Base-by-base conservation (phyloP, 2,888 invertebrate genomes). In the Eupithecia abbreviata region DNA sequence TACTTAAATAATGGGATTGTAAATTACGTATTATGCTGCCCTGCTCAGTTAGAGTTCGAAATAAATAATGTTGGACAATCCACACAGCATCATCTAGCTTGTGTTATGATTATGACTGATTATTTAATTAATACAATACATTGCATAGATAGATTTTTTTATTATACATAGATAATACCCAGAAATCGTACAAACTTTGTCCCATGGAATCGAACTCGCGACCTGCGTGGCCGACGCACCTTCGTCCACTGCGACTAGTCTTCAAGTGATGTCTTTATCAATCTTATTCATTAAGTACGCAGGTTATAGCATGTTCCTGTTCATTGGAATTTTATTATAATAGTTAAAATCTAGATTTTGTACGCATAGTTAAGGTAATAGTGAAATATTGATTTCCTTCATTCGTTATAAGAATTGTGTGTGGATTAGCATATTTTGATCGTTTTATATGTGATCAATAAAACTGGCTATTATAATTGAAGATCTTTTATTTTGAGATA, bases 381-480 rank as follows among this genome's bases (percentile, higher is more conserved):
- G n/a, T 70, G 30, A 72, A 30, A 69, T 70, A n/a, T 68, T 66
- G 15, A 72, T 55, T 47, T 55, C 43, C 51, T 73, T 75, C 51
- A 65, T 73, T 77, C 69, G 71, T 55, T 71, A 67, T 76, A 76
- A 76, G 74, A 71, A 15, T 58, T 72, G 75, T 73, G 77, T 72
- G 78, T 80, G 78, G 51, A 43, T 75, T 80, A 75, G 65, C 49
- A 75, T 78, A 78, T 67, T 80, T 79, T 75, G 78, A 77, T 82
- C 79, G 69, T 83, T 82, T 83, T 83, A 49, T 82, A 82, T 76
- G 78, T 76, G 78, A 82, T 81, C 74, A 83, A 79, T 83, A 82
- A 62, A 83, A 82, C 74, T 77, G 80, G 81, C 81, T 81, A 80
- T 80, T 82, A 79, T 79, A 78, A 75, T 3, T 10, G 66, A 62